phyloP scores from a whole-genome alignment of 2,797 vertebrate genomes.

The Morelia viridis region DNA sequence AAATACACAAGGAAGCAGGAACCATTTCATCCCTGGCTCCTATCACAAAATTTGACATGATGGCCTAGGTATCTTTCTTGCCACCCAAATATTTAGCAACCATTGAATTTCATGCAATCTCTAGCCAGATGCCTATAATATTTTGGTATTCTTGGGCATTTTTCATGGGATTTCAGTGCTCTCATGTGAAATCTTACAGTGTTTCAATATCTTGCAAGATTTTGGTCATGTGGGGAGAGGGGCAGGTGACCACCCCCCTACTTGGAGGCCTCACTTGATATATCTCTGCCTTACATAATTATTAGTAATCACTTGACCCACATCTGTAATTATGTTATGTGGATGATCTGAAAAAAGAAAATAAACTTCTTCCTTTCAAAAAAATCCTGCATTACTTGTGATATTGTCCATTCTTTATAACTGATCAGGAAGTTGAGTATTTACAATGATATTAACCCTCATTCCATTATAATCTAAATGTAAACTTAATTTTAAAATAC shows the following conservation, averaged over 20 bases:
- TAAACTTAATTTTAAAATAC: not conserved
- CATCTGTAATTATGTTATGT: not conserved
- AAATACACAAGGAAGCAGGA: not conserved
- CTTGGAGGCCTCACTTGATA: not conserved
- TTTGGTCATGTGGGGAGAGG: not conserved
- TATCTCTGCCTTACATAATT: not conserved
- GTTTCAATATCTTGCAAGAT: not conserved
- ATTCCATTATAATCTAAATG: not conserved
- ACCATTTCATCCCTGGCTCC: not conserved
- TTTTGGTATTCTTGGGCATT: not conserved
- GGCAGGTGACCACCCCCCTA: too few relatives aligned
- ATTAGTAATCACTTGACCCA: not conserved
- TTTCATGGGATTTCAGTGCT: not conserved
- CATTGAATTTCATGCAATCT: not conserved
- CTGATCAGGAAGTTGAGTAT: not conserved
- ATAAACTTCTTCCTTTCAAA: not conserved
- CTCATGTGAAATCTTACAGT: not conserved
- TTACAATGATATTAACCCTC: not conserved
- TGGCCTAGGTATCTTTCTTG: not conserved
- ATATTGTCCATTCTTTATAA: not conserved
- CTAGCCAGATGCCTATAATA: not conserved
- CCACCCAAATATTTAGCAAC: not conserved
- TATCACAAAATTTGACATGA: not conserved
- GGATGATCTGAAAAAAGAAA: not conserved
- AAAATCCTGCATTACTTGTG: not conserved